These are phyloP conservation scores for Cataglyphis livida DNA, from an alignment of 2,888 invertebrate genomes.

Conservation along the genomic window DNA sequence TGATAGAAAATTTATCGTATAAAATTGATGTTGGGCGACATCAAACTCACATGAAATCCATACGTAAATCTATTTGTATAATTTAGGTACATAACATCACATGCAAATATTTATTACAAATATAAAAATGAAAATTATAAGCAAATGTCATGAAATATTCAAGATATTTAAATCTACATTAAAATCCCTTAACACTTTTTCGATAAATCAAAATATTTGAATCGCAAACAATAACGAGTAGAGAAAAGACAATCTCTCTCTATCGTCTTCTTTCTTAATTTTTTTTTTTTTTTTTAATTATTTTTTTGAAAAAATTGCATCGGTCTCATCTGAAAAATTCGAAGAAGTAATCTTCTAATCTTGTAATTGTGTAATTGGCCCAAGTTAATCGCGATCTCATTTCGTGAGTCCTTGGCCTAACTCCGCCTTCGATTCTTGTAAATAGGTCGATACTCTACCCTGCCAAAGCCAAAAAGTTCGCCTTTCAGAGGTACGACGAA, in stretches of 20 bases:
- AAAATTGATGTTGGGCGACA: background rate
- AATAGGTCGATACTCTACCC: slow-evolving; percentile 82
- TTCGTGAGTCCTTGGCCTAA: slow-evolving; percentile 69
- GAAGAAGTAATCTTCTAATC: slow-evolving; percentile 56
- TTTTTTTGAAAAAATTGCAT: slow-evolving; percentile 7
- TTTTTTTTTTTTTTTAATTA: slow-evolving; percentile 1
- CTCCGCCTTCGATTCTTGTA: slow-evolving; percentile 77
- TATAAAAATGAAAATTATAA: background rate
- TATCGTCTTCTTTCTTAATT: slow-evolving; percentile 11
- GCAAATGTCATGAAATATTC: background rate
- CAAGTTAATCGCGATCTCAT: slow-evolving; percentile 34
- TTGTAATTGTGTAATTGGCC: slow-evolving; percentile 29
- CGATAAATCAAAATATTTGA: background rate
- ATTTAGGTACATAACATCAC: slow-evolving; percentile 11
- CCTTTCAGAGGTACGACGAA: slow-evolving; percentile 82
- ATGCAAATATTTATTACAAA: slow-evolving; percentile 1
- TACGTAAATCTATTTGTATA: slow-evolving; percentile 7
- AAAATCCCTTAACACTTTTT: background rate
- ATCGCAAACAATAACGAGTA: background rate
- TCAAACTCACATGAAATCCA: background rate
- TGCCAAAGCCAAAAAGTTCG: slow-evolving; percentile 83
- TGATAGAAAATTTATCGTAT: background rate
- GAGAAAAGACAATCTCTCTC: background rate
- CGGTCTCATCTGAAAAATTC: slow-evolving; percentile 1
- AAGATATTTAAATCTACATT: background rate